Percentiles rank a stretch among this genome's conserved stretches.
Conservation (phyloP, 2,113 vertebrate species). For the Motacilla alba region DNA sequence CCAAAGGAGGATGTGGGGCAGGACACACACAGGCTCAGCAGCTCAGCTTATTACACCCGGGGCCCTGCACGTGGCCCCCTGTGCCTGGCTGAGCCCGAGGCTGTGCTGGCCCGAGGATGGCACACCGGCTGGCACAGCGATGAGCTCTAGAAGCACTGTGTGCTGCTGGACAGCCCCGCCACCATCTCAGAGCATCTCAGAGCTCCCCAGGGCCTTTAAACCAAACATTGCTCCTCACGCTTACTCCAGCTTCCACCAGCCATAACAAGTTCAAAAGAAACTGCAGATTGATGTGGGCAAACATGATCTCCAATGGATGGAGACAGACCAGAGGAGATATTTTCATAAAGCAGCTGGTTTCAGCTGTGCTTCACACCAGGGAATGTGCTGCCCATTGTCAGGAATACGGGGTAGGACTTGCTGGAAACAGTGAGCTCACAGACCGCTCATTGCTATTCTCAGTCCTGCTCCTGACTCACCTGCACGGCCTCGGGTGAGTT, state of each 20-base stretch:
- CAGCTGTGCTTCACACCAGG: not conserved
- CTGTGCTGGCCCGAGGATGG: not conserved
- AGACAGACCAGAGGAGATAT: not conserved
- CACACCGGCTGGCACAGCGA: not conserved
- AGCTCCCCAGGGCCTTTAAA: not conserved
- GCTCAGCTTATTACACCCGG: rapidly evolving
- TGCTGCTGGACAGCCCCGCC: not conserved
- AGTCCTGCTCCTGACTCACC: conserved; percentile 25
- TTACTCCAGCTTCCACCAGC: not conserved
- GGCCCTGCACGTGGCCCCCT: rapidly evolving
- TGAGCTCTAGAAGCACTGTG: rapidly evolving
- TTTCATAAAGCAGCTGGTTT: not conserved
- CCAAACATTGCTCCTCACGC: not conserved
- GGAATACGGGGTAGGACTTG: not conserved
- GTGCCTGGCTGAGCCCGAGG: not conserved
- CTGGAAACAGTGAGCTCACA: conserved; percentile 10
- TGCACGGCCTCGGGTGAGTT: not conserved
- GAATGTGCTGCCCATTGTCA: not conserved
- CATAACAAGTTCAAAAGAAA: not conserved
- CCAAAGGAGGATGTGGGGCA: not conserved
- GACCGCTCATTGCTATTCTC: not conserved
- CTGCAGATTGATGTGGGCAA: not conserved
- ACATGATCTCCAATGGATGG: not conserved
- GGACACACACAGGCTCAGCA: not conserved
- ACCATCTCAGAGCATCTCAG: not conserved